Base-by-base conservation (phyloP, 1,140 invertebrate species). In the Drosophila malerkotliana region DNA sequence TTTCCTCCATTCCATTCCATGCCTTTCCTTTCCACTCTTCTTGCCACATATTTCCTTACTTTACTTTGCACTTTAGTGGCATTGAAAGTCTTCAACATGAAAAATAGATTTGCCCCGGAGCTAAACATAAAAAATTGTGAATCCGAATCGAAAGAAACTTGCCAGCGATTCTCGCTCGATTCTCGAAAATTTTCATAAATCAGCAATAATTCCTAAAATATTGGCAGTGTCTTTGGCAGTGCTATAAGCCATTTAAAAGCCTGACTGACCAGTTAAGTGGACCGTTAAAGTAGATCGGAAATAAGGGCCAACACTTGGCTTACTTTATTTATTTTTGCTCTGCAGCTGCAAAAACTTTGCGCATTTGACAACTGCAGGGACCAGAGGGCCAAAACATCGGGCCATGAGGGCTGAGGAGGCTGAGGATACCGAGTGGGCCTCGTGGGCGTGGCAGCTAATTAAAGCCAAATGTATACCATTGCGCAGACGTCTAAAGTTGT, bases 401-500 rank as follows among this genome's bases (percentile, higher is more conserved):
- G 26, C 26, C 26, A 26, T 6, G 5, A 28, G 26, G 26, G 1
- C 26, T 28, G 26, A 28, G 26, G 26, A 28, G 26, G 26, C 26
- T 6, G 26, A 28, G 26, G 4, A 24, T 4, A 8, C 10, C n/a
- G 10, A 14, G 18, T 10, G 24, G 37, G 4, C 5, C 9, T 9
- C 18, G 68, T 37, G 60, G 67, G 77, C 60, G 54, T 80, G 68
- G 62, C 56, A 63, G 74, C 82, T 85, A 85, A 85, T 85, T 85
- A 85, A 87, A 82, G 74, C 41, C 63, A 45, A 87, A 87, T 87
- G 79, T 85, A 75, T 59, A 73, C 81, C 77, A 87, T 41, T 78
- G 74, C 79, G 80, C 80, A 76, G 80, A 54, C 77, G 72, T 80
- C 81, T 68, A 85, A 85, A 85, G 62, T 85, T 84, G 81, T 81